A percentile compares a stretch with the other conserved stretches of the same genome.
Evolutionary conservation across 1,140 invertebrate genomes (phyloP).

Genomic region (Leptinotarsa lineolata): DNA sequence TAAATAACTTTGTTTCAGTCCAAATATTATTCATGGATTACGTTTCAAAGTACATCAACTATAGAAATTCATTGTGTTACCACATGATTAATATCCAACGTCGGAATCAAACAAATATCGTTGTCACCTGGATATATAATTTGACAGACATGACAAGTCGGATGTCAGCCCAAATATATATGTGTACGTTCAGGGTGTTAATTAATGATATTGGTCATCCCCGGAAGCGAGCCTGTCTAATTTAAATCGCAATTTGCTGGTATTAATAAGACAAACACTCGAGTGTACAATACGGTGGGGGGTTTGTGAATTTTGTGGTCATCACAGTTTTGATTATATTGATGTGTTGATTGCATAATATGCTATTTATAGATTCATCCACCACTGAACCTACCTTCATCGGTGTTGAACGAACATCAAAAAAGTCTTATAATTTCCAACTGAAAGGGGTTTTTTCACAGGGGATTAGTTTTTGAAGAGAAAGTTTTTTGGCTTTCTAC

Average conservation of each 20-base stretch:
- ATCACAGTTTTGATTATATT: not conserved
- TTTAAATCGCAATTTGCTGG: not conserved
- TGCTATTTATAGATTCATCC: no score
- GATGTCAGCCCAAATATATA: not conserved
- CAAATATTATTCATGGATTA: no score
- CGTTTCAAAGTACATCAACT: no score
- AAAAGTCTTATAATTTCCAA: no score
- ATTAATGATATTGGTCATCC: slow-evolving; percentile 3
- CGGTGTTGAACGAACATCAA: no score
- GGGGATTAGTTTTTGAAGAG: no score
- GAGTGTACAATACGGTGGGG: not conserved
- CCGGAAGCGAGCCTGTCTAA: not conserved
- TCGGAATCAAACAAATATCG: not conserved
- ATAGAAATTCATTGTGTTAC: no score
- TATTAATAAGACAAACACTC: not conserved
- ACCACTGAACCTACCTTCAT: no score
- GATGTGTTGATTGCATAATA: no score
- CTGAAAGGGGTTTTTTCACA: no score
- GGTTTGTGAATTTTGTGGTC: not conserved
- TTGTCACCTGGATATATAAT: not conserved
- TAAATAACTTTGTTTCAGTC: no score
- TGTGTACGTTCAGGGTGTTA: not conserved
- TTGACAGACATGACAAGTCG: not conserved
- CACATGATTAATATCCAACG: not conserved
- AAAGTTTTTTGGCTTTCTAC: no score